phyloP scores from a whole-genome alignment of 2,888 invertebrate genomes.

The Cataglyphis livida region DNA sequence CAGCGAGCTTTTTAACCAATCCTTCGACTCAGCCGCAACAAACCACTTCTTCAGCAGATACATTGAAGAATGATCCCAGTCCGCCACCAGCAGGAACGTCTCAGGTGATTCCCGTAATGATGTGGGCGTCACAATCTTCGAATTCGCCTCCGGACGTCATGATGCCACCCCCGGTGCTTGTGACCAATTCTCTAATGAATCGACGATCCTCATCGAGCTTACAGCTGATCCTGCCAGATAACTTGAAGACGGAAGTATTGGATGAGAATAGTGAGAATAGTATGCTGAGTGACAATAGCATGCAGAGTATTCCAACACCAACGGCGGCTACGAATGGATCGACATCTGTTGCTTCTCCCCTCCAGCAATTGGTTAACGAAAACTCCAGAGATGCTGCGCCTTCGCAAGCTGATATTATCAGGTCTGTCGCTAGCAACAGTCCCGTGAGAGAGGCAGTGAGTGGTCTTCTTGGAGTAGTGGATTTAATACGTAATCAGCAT shows the following conservation, averaged over 20 bases:
- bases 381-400: constrained; percentile 82
- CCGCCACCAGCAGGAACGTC: constrained; percentile 76
- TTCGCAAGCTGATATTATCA: constrained; percentile 75
- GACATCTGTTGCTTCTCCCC: constrained; percentile 76
- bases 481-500: constrained; percentile 85
- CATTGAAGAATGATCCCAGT: constrained; percentile 82
- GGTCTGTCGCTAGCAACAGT: constrained; percentile 74
- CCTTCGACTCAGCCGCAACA: constrained; percentile 69
- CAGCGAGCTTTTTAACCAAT: constrained; percentile 72
- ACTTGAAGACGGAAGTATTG: constrained; percentile 87
- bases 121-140: constrained; percentile 79
- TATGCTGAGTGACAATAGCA: constrained; percentile 85
- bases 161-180: constrained; percentile 89
- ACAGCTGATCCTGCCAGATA: constrained; percentile 87
- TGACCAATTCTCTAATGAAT: constrained; percentile 86
- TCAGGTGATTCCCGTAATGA: constrained; percentile 82
- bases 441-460: constrained; percentile 79
- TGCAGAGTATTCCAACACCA: constrained; percentile 82
- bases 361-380: constrained; percentile 85
- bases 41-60: constrained; percentile 74
- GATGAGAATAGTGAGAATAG: constrained; percentile 92
- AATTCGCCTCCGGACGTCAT: constrained; percentile 87
- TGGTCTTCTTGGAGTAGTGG: constrained; percentile 84
- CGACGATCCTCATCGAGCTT: constrained; percentile 88
- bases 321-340: constrained; percentile 69